A percentile compares a stretch with the other conserved stretches of the same genome.
Conservation (phyloP, 2,797 vertebrate genomes). For the Rhadinocentrus ornatus region DNA sequence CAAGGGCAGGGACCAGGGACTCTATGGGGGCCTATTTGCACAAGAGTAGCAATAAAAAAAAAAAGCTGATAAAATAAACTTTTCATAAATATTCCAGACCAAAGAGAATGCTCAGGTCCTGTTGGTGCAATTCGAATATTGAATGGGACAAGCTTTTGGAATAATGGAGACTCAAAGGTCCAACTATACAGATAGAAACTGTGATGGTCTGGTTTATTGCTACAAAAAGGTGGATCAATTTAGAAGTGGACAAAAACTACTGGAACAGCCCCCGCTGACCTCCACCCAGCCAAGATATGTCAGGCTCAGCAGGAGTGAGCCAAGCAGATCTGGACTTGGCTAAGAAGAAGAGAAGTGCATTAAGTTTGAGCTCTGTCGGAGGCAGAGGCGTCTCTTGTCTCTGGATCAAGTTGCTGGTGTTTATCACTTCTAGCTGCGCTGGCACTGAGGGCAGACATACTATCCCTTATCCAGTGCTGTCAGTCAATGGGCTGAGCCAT, state of each 20-base stretch:
- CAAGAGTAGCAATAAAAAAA: conserved; percentile 82
- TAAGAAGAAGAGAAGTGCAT: conserved; percentile 83
- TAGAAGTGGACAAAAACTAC: conserved; percentile 33
- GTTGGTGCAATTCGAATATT: conserved; percentile 69
- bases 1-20: conserved; percentile 77
- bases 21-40: conserved; percentile 81
- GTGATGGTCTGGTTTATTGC: conserved; percentile 65
- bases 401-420: conserved; percentile 93
- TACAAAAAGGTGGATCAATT: conserved; percentile 39
- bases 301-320: conserved; percentile 40
- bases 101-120: conserved; percentile 75
- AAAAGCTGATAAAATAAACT: conserved; percentile 82
- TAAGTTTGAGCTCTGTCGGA: conserved; percentile 91
- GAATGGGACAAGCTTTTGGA: conserved; percentile 68
- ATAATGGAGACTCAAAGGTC: conserved; percentile 63
- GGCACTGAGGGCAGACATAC: conserved; percentile 90
- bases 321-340: conserved; percentile 66
- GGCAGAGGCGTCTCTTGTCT: conserved; percentile 88
- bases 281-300: conserved; percentile 49
- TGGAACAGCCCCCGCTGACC: conserved; percentile 43
- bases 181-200: conserved; percentile 75
- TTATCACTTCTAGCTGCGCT: conserved; percentile 93
- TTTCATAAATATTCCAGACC: conserved; percentile 79
- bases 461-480: conserved; percentile 92
- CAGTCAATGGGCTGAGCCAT: conserved; percentile 83